phyloP scores from a whole-genome alignment of 2,797 vertebrate genomes.

The Sebastes diaconus region DNA sequence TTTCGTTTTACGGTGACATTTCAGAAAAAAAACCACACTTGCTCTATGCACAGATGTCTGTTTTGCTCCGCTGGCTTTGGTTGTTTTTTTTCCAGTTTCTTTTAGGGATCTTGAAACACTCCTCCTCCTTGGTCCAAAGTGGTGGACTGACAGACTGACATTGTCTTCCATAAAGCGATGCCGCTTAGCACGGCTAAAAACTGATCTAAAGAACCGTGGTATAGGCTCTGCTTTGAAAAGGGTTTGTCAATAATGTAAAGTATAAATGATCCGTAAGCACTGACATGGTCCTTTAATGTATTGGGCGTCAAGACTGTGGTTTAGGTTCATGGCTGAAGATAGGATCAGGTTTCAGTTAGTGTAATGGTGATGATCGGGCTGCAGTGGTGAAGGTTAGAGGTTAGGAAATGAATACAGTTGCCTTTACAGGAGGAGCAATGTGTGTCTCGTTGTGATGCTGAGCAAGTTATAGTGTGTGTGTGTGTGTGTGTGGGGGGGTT shows the following conservation, averaged over 20 bases:
- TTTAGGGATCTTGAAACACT: not conserved
- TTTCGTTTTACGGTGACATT: fast-evolving
- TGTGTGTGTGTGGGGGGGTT: not conserved
- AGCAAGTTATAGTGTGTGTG: not conserved
- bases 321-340: not conserved
- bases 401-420: not conserved
- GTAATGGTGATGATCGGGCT: not conserved
- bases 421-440: not conserved
- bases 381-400: not conserved
- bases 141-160: not conserved
- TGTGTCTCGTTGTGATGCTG: conserved; percentile 7
- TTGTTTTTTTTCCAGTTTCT: not conserved
- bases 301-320: not conserved
- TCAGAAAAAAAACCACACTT: no score
- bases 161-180: not conserved
- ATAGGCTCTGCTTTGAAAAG: not conserved
- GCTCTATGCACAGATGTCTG: no score
- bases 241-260: not conserved
- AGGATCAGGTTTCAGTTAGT: not conserved
- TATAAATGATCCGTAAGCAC: not conserved
- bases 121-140: not conserved
- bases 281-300: not conserved
- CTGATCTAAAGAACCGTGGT: not conserved
- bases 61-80: no score
- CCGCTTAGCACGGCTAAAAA: not conserved